Conservation (phyloP, 1,140 invertebrate genomes). For the Galendromus occidentalis region DNA sequence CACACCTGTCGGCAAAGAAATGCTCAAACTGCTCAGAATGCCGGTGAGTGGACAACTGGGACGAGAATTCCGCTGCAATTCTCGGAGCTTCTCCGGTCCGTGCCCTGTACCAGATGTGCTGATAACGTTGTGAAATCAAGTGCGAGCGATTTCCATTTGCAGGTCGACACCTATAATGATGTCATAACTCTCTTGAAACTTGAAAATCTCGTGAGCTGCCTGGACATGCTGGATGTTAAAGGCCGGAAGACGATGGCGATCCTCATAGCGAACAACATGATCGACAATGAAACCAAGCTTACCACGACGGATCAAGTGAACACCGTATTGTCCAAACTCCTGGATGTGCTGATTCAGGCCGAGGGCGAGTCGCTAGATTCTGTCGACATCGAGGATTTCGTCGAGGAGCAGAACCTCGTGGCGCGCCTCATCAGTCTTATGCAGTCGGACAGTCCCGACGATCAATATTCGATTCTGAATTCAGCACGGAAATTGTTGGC, state of each 20-base stretch:
- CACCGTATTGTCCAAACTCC: conserved; percentile 13
- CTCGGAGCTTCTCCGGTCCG: too few species aligned
- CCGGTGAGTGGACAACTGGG: conserved; percentile 43
- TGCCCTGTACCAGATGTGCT: too few species aligned
- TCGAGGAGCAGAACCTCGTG: conserved; percentile 82
- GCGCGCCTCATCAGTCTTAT: conserved; percentile 77
- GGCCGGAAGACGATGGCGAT: conserved; percentile 67
- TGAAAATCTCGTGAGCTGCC: conserved; percentile 58
- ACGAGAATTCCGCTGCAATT: background rate
- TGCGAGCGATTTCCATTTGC: background rate
- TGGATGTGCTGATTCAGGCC: background rate
- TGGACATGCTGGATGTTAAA: conserved; percentile 71
- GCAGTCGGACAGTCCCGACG: conserved; percentile 57
- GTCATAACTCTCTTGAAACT: conserved; percentile 54
- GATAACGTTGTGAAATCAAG: too few species aligned
- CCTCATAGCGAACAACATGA: conserved; percentile 64
- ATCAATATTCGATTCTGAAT: conserved; percentile 75
- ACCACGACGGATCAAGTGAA: conserved; percentile 56
- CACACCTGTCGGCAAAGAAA: conserved; percentile 65
- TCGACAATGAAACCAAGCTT: conserved; percentile 70
- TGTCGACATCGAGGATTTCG: conserved; percentile 75
- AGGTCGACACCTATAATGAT: conserved; percentile 75
- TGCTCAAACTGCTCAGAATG: conserved; percentile 76
- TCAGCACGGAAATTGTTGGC: conserved; percentile 74
- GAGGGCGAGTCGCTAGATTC: conserved; percentile 14